phyloP scores from a whole-genome alignment of 2,797 vertebrate species.

The Spondyliosoma cantharus region DNA sequence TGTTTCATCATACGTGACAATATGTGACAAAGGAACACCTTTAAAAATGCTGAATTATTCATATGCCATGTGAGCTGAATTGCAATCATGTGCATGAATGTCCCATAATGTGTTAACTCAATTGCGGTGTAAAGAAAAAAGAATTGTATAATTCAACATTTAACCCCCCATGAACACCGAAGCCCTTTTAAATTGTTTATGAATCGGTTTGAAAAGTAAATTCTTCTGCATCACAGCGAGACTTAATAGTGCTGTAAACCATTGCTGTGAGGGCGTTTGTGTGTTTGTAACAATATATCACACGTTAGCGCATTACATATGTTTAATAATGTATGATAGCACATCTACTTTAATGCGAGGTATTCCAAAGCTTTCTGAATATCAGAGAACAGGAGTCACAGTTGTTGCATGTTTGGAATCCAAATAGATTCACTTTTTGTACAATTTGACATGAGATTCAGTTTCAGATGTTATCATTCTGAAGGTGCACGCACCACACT shows the following conservation, averaged over 20 bases:
- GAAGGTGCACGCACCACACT: conserved; percentile 7
- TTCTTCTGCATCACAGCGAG: conserved; percentile 4
- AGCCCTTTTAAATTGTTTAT: conserved; percentile 41
- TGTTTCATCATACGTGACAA: conserved; percentile 20
- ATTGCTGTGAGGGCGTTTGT: not conserved
- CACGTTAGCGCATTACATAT: not conserved
- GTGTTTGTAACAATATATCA: conserved; percentile 16
- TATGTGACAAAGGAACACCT: conserved; percentile 34
- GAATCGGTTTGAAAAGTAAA: conserved; percentile 40
- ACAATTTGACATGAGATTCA: not conserved
- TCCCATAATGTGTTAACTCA: conserved; percentile 29
- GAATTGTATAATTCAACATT: conserved; percentile 36
- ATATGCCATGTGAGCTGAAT: conserved; percentile 48
- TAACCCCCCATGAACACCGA: conserved; percentile 34
- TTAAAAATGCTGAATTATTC: conserved; percentile 56
- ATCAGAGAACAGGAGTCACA: not conserved
- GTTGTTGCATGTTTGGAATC: not conserved
- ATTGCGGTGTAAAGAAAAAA: conserved; percentile 43
- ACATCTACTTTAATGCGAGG: not conserved
- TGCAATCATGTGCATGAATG: conserved; percentile 49
- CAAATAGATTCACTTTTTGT: not conserved
- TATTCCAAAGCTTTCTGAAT: not conserved
- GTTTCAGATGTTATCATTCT: conserved; percentile 1
- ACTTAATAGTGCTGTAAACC: not conserved
- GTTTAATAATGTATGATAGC: conserved; percentile 18